Percentiles rank a stretch among this genome's conserved stretches.
phyloP scores from a whole-genome alignment of 2,113 vertebrate species.

The Campylorhamphus procurvoides region DNA sequence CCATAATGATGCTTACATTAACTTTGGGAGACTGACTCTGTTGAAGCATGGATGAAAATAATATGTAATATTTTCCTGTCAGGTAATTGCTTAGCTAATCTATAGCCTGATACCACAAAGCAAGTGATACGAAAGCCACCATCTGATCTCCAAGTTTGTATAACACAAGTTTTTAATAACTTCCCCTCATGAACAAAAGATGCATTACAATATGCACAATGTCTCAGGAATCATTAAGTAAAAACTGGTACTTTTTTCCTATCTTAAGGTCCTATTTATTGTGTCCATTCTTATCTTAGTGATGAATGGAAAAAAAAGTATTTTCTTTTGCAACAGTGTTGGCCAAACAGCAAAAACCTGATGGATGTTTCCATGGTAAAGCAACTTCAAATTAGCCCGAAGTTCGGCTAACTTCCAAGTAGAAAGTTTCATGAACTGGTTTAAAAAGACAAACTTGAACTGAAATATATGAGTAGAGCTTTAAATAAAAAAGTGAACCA shows the following conservation, averaged over 20 bases:
- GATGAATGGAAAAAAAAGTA: background rate
- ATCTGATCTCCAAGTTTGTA: background rate
- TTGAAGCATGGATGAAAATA: background rate
- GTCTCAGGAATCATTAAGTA: background rate
- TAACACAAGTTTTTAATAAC: background rate
- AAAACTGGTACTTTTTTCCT: background rate
- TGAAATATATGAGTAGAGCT: background rate
- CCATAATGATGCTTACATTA: background rate
- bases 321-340: background rate
- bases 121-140: background rate
- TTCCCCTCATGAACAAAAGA: background rate
- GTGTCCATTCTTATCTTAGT: background rate
- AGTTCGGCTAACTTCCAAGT: background rate
- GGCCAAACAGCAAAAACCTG: background rate
- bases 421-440: background rate
- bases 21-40: background rate
- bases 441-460: background rate
- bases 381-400: background rate
- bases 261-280: background rate
- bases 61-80: background rate
- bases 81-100: background rate
- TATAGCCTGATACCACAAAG: background rate
- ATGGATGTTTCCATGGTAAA: background rate
- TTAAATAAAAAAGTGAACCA: background rate
- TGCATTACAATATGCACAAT: rapidly evolving